These are phyloP conservation scores for Tragelaphus strepsiceros DNA, from an alignment of 2,113 vertebrate species.

Conservation along the genomic window DNA sequence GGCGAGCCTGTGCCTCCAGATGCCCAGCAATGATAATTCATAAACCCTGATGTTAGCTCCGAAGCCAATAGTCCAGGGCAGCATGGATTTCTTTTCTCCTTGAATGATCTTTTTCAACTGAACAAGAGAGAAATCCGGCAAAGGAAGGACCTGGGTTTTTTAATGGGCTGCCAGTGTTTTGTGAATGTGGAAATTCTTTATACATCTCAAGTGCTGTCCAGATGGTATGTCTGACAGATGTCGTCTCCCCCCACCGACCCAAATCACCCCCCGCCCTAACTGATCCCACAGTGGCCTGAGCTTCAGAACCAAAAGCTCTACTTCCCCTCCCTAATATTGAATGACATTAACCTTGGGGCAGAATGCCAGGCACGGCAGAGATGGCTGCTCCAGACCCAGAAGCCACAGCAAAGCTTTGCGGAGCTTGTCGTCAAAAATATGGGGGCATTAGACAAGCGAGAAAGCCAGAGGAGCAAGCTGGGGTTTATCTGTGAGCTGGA, in stretches of 20 bases:
- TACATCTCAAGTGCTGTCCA: constrained; percentile 4
- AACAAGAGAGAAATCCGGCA: neutral
- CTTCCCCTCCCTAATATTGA: neutral
- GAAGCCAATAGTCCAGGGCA: neutral
- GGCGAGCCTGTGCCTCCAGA: neutral
- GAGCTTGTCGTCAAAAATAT: neutral
- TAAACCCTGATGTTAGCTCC: neutral
- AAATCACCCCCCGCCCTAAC: neutral
- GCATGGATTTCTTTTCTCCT: neutral
- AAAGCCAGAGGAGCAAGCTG: neutral
- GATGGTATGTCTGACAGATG: neutral
- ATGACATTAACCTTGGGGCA: neutral
- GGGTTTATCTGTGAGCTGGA: neutral
- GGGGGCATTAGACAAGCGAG: neutral
- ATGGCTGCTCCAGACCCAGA: neutral
- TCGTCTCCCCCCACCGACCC: fast-evolving
- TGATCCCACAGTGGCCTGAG: neutral
- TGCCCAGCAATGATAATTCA: neutral
- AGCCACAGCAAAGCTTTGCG: neutral
- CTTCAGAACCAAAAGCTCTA: neutral
- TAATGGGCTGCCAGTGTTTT: neutral
- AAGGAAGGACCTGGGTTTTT: neutral
- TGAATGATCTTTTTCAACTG: neutral
- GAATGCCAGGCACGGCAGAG: neutral
- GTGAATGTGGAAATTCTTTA: neutral